phyloP scores from a whole-genome alignment of 2,113 vertebrate species.

The Heterocephalus glaber region DNA sequence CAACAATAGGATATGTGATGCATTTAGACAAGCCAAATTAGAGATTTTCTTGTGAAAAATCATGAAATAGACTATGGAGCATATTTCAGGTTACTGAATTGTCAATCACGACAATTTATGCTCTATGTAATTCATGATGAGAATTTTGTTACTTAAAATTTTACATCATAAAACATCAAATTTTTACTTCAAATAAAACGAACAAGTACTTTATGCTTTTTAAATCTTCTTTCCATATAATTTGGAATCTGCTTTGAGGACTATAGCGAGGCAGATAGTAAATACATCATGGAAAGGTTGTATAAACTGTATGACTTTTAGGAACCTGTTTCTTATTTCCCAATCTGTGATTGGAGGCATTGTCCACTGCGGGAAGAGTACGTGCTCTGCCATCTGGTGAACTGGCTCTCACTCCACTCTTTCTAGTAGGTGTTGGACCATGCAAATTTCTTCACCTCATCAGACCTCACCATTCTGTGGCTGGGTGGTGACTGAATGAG shows the following conservation, averaged over 20 bases:
- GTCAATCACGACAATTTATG: neutral
- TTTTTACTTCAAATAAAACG: constrained; percentile 33
- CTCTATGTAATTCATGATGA: neutral
- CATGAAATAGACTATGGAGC: neutral
- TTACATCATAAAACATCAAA: too few species aligned
- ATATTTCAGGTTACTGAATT: neutral
- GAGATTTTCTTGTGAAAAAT: too few species aligned
- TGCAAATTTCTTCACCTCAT: accelerated
- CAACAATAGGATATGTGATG: too few species aligned
- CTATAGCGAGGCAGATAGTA: too few species aligned
- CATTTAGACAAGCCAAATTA: neutral
- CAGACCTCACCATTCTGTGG: neutral
- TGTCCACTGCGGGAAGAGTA: accelerated
- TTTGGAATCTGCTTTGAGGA: neutral
- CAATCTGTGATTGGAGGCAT: accelerated
- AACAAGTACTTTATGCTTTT: constrained; percentile 34
- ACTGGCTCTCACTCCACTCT: too few species aligned
- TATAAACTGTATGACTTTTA: accelerated
- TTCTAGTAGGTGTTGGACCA: neutral
- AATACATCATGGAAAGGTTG: too few species aligned
- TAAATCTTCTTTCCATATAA: neutral
- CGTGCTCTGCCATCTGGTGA: too few species aligned
- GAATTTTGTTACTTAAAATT: constrained; percentile 37
- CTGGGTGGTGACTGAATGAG: neutral
- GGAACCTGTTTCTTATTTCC: accelerated